A percentile compares a stretch with the other conserved stretches of the same genome.
Conservation (phyloP, 2,888 invertebrate species). For the Tipula confusa region DNA sequence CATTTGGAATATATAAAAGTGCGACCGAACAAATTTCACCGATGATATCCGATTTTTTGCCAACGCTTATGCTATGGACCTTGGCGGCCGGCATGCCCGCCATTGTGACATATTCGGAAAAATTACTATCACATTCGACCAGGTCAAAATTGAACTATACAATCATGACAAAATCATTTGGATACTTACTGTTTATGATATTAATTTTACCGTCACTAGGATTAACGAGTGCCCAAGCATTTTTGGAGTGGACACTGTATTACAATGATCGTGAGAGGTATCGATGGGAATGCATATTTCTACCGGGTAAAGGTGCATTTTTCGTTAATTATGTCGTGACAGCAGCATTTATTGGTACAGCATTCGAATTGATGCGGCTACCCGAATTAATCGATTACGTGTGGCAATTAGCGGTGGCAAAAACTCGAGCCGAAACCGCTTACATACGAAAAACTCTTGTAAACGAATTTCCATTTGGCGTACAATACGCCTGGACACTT, state of each 20-base stretch:
- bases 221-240: conserved; percentile 77
- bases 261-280: conserved; percentile 57
- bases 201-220: conserved; percentile 89
- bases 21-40: conserved; percentile 45
- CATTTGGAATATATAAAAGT: background rate
- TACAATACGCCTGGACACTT: conserved; percentile 91
- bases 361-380: conserved; percentile 83
- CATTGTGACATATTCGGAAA: conserved; percentile 84
- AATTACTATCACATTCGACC: conserved; percentile 90
- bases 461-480: conserved; percentile 90
- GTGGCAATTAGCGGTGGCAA: conserved; percentile 73
- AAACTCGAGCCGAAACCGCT: conserved; percentile 79
- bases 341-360: conserved; percentile 86
- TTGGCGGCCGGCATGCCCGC: conserved; percentile 90
- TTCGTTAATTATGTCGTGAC: conserved; percentile 96
- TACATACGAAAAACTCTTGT: conserved; percentile 71
- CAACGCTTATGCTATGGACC: conserved; percentile 81
- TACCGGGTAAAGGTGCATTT: conserved; percentile 93
- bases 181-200: conserved; percentile 90
- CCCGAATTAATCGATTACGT: conserved; percentile 88
- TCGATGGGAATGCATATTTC: conserved; percentile 87
- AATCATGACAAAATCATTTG: conserved; percentile 89
- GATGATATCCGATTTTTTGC: conserved; percentile 78
- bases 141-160: conserved; percentile 87
- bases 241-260: conserved; percentile 68